Evolutionary conservation across 64 coral and sea anemone genomes (phyloP).

Genomic region (Stylophora pistillata): DNA sequence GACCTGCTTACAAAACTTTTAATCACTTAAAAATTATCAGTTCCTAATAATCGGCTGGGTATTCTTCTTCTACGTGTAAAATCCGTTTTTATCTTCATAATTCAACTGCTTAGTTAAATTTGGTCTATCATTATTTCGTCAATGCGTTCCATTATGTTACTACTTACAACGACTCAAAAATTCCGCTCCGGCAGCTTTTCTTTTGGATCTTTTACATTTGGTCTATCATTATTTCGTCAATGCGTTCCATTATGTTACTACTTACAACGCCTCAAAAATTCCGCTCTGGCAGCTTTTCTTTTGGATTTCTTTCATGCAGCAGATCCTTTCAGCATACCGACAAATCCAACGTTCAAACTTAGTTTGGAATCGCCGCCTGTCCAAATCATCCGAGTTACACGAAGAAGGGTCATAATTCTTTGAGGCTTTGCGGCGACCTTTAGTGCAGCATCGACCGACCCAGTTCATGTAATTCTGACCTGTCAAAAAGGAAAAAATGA

Average conservation of each 20-base stretch:
- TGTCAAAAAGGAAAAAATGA: background rate
- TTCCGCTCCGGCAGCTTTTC: conserved; percentile 41
- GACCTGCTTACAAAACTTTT: too few relatives aligned
- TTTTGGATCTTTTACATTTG: conserved; percentile 60
- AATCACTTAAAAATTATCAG: too few relatives aligned
- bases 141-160: background rate
- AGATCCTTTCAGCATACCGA: conserved; percentile 42
- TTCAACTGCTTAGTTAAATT: too few relatives aligned
- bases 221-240: too few relatives aligned
- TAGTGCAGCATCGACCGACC: conserved; percentile 40
- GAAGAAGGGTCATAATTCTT: background rate
- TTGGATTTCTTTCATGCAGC: conserved; percentile 61
- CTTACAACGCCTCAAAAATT: conserved; percentile 65
- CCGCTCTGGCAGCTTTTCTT: conserved; percentile 48
- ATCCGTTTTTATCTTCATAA: too few relatives aligned
- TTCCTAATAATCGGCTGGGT: too few relatives aligned
- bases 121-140: too few relatives aligned
- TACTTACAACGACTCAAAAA: conserved; percentile 63
- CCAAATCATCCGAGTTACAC: conserved; percentile 59
- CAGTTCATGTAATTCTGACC: conserved; percentile 10
- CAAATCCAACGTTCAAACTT: conserved; percentile 46
- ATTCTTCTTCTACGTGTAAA: too few relatives aligned
- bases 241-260: background rate
- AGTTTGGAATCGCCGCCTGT: conserved; percentile 3
- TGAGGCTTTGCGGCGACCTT: conserved; percentile 42